phyloP scores from a whole-genome alignment of 2,113 vertebrate species.

The Anser brachyrhynchus region DNA sequence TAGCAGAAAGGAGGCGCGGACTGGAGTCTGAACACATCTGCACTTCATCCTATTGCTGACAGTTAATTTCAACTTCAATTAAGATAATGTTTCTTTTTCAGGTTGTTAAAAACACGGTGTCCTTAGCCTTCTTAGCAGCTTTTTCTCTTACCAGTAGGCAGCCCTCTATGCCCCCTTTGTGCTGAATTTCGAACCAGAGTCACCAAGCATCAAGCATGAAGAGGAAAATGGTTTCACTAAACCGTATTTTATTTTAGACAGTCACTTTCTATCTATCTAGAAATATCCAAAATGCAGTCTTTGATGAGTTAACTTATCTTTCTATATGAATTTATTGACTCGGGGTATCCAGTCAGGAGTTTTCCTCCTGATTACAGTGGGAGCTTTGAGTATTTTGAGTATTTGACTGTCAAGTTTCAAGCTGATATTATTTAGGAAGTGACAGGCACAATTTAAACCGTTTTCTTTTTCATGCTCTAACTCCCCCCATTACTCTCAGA shows the following conservation, averaged over 20 bases:
- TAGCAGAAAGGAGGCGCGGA: neutral
- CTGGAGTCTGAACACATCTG: neutral
- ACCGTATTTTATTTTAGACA: neutral
- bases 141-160: neutral
- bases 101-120: neutral
- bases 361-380: neutral
- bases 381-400: neutral
- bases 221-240: neutral
- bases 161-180: neutral
- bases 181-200: neutral
- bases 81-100: neutral
- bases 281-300: neutral
- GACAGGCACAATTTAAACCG: neutral
- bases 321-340: neutral
- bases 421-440: neutral
- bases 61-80: neutral
- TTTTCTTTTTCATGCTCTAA: neutral
- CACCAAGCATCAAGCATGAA: neutral
- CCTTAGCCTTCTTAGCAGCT: neutral
- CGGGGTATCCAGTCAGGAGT: neutral
- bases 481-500: neutral
- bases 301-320: neutral
- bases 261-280: neutral
- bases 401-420: neutral
- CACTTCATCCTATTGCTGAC: neutral